Evolutionary conservation across 2,797 vertebrate species (phyloP), one percentile per base, ranked within the genome.

Genomic region (Betta splendens): DNA sequence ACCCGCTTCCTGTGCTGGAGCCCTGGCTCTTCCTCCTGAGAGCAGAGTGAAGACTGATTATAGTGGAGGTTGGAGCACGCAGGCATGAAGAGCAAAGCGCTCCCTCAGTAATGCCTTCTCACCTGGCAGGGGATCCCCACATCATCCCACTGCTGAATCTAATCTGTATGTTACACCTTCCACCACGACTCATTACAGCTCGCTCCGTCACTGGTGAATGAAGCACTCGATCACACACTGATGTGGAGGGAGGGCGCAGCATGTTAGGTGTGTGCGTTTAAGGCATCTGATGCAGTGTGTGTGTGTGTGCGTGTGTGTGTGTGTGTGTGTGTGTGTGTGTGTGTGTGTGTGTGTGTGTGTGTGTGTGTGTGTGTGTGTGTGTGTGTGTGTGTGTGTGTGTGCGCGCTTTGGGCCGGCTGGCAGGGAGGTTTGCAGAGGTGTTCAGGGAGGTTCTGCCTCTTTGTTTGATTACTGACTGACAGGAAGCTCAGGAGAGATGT

Each of bases 391-490:
- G 16, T 28, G 32, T 16, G 33, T 46, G 36, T 5, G 55, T 23
- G 35, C 23, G 54, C 28, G 43, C 43, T 29, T 5, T 21, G 48
- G 36, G 64, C 55, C 66, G 26, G 37, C 53, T 28, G 38, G 68
- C 6, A n/a, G 48, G 45, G 48, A 46, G 66, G 46, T 56, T 61
- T 59, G 67, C 25, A 25, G 46, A 46, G 40, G 72, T 32, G 46
- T 68, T 28, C 17, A 2, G 55, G 60, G 71, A 65, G 69, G 43
- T 59, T 71, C 65, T 54, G 71, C 33, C 64, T 57, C 50, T 69
- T 66, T 66, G 64, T 85, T 75, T 85, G 74, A 79, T 79, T 79
- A 62, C 60, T 78, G 76, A 80, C 72, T 81, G 81, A 84, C 76
- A 49, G 75, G 55, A 45, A 64, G 61, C 81, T 83, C 77, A 46